Percentiles rank a stretch among this genome's conserved stretches.
Conservation (phyloP, 2,797 vertebrate genomes). For the Nyctibius grandis region DNA sequence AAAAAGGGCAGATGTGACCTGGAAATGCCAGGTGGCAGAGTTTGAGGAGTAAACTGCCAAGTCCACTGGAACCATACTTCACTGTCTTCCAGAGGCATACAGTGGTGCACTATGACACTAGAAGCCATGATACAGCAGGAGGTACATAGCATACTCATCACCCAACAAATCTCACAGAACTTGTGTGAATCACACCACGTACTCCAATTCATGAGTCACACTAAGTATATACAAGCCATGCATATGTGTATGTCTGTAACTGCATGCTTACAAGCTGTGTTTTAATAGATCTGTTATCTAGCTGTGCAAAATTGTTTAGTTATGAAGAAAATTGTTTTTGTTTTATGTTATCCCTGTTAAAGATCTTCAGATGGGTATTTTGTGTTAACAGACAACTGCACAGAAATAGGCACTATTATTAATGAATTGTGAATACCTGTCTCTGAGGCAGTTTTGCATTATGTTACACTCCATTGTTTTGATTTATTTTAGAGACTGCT, state of each 20-base stretch:
- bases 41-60: background rate
- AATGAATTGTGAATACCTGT: background rate
- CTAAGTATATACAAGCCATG: background rate
- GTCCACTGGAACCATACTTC: background rate
- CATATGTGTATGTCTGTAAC: background rate
- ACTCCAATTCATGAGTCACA: background rate
- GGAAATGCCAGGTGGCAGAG: background rate
- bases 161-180: background rate
- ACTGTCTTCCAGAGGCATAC: background rate
- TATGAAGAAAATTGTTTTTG: background rate
- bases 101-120: background rate
- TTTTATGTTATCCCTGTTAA: background rate
- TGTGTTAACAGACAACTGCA: background rate
- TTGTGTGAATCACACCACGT: background rate
- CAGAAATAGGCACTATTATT: background rate
- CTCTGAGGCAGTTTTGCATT: background rate
- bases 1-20: background rate
- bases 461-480: background rate
- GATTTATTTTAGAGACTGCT: background rate
- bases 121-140: background rate
- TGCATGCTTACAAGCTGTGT: background rate
- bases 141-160: background rate
- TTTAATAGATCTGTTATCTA: background rate
- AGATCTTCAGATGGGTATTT: background rate
- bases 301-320: background rate